These are phyloP conservation scores for Periphyllus acericola DNA, from an alignment of 2,888 invertebrate genomes.

Conservation along the genomic window DNA sequence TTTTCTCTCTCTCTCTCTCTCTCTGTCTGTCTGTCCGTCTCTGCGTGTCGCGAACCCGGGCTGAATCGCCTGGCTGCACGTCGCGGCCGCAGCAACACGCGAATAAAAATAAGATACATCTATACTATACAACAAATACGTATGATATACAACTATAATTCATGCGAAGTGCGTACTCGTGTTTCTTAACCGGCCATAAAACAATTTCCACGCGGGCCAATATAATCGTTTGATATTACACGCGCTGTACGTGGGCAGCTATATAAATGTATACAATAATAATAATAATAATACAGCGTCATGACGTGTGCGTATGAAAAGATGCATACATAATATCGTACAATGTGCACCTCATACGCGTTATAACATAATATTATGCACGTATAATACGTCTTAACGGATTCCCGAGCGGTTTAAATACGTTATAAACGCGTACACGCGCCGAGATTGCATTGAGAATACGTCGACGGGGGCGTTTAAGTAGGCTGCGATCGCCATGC, in stretches of 20 bases:
- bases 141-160: neutral
- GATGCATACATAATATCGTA: neutral
- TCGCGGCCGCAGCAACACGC: neutral
- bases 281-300: neutral
- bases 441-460: neutral
- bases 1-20: neutral
- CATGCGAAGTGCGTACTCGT: constrained; percentile 43
- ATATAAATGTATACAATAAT: neutral
- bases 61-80: constrained; percentile 5
- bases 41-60: constrained; percentile 11
- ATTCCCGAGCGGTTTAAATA: neutral
- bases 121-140: neutral
- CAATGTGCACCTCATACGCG: too few species aligned
- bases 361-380: too few species aligned
- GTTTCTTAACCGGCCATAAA: constrained; percentile 48
- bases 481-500: too few species aligned
- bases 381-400: neutral
- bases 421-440: neutral
- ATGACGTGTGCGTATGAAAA: neutral
- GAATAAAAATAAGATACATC: neutral
- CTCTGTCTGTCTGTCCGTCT: neutral
- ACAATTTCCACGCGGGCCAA: constrained; percentile 25
- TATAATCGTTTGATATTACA: constrained; percentile 9
- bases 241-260: neutral
- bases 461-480: neutral